Percentiles rank a stretch among this genome's conserved stretches.
phyloP scores from a whole-genome alignment of 2,797 vertebrate species.

The Danio jaintianensis region DNA sequence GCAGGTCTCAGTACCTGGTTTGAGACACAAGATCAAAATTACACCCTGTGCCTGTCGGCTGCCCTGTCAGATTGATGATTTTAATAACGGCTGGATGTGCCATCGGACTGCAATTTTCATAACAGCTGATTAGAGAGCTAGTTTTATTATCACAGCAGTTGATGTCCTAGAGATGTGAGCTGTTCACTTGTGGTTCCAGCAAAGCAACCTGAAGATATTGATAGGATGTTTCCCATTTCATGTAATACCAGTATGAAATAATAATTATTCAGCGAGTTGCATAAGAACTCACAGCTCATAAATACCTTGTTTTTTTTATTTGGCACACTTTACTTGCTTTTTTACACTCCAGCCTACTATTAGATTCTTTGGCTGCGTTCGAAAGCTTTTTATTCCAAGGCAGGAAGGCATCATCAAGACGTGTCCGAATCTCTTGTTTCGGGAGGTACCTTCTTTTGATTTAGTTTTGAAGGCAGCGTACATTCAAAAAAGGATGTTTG shows the following conservation, averaged over 20 bases:
- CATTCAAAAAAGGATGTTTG: no score
- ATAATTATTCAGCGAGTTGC: not conserved
- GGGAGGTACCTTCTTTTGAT: no score
- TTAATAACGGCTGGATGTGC: not conserved
- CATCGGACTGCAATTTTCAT: not conserved
- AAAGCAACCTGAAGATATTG: no score
- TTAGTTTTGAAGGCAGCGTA: no score
- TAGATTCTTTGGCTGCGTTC: no score
- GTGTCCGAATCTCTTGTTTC: no score
- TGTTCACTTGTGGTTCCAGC: not conserved
- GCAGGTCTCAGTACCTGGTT: slow-evolving; percentile 57
- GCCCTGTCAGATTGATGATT: slow-evolving; percentile 15
- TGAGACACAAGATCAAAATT: slow-evolving; percentile 63
- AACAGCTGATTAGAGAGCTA: not conserved
- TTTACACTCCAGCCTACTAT: no score
- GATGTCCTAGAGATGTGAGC: not conserved
- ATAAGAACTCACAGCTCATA: not conserved
- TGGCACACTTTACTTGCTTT: not conserved
- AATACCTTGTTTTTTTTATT: not conserved
- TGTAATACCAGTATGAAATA: not conserved
- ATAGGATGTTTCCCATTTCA: not conserved
- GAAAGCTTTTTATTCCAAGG: no score
- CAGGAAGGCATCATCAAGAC: no score
- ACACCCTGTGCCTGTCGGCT: slow-evolving; percentile 47
- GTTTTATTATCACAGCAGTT: not conserved